Percentiles rank a stretch among this genome's conserved stretches.
Evolutionary conservation across 2,888 invertebrate species (phyloP).

Genomic region (Dioctria linearis): DNA sequence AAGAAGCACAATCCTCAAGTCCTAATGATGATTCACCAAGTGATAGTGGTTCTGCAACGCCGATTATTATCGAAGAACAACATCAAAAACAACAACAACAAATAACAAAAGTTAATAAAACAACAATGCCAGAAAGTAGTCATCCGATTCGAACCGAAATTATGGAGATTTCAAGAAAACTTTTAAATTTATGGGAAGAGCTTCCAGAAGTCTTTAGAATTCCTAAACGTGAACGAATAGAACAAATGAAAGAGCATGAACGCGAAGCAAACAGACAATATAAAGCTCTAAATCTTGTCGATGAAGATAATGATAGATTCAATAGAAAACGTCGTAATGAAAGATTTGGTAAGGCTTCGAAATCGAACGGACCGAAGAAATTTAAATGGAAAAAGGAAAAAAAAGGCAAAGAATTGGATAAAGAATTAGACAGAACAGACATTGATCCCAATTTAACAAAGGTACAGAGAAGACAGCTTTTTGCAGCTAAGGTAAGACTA

Average conservation of each 20-base stretch:
- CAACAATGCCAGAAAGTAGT: background rate
- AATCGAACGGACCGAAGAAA: background rate
- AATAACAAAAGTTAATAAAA: constrained; percentile 4
- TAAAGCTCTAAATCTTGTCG: constrained; percentile 61
- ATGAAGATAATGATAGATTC: constrained; percentile 26
- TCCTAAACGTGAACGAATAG: constrained; percentile 93
- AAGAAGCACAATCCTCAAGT: constrained; percentile 53
- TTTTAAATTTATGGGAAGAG: constrained; percentile 65
- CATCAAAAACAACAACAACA: background rate
- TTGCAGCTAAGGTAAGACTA: constrained; percentile 63
- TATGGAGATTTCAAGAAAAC: constrained; percentile 63
- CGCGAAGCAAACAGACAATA: constrained; percentile 83
- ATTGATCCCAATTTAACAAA: constrained; percentile 65
- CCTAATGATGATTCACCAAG: constrained; percentile 60
- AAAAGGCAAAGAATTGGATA: constrained; percentile 23
- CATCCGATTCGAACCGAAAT: constrained; percentile 60
- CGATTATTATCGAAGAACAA: background rate
- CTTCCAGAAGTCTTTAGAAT: constrained; percentile 82
- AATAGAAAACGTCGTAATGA: constrained; percentile 33
- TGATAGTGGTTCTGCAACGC: constrained; percentile 37
- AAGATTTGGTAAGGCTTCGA: constrained; percentile 49
- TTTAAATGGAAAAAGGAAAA: constrained; percentile 47
- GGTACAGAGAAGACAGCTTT: constrained; percentile 68
- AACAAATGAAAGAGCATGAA: constrained; percentile 96
- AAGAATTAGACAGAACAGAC: constrained; percentile 18